Conservation (phyloP, 1,140 invertebrate genomes). For the Meloidogyne exigua region DNA sequence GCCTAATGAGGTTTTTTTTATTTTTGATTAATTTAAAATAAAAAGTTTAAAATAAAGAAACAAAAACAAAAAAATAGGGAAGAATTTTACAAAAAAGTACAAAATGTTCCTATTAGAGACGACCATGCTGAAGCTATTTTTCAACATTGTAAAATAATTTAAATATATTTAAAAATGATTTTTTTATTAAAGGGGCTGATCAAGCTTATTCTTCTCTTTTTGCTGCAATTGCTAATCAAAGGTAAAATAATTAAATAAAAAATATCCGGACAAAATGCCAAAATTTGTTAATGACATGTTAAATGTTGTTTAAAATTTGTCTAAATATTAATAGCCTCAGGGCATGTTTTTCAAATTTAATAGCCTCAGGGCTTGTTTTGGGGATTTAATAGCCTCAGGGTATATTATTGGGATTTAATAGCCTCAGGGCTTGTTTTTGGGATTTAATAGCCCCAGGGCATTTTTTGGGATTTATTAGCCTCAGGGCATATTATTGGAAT, state of each 20-base stretch:
- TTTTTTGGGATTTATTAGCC: too few relatives aligned
- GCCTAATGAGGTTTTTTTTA: neutral
- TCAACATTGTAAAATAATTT: slow-evolving; percentile 17
- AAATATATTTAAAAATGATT: neutral
- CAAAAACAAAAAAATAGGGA: slow-evolving; percentile 5
- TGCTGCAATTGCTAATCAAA: slow-evolving; percentile 24
- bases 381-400: too few relatives aligned
- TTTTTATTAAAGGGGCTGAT: slow-evolving; percentile 7
- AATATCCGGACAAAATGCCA: neutral
- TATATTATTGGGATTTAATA: too few relatives aligned
- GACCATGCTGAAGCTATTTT: slow-evolving; percentile 25
- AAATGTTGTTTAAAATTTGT: too few relatives aligned
- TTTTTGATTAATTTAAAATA: too few relatives aligned
- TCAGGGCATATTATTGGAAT: too few relatives aligned
- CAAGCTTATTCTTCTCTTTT: slow-evolving; percentile 19
- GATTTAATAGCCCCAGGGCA: too few relatives aligned
- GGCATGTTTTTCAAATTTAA: too few relatives aligned
- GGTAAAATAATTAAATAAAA: neutral
- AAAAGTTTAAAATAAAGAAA: neutral
- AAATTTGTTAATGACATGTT: too few relatives aligned
- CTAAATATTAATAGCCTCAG: too few relatives aligned
- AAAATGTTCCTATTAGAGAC: slow-evolving; percentile 15
- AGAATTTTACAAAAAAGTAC: slow-evolving; percentile 15
- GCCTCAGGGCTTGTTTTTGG: too few relatives aligned
- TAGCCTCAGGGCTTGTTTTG: too few relatives aligned